Evolutionary conservation across 1,140 invertebrate species (phyloP).

Genomic region (Semibalanus balanoides): DNA sequence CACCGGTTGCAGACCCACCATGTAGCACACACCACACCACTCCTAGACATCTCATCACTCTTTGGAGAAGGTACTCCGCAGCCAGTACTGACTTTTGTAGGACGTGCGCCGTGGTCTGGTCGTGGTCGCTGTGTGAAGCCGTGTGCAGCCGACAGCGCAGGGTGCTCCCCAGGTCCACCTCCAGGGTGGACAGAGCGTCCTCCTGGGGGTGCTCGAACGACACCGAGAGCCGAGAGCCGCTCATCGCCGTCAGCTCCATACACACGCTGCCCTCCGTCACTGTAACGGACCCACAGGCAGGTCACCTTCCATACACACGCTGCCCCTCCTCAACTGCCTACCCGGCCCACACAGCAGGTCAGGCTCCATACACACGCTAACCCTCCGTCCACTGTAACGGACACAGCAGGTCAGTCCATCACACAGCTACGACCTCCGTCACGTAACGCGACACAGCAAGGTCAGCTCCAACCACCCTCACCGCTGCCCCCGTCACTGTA

Average conservation of each 20-base stretch:
- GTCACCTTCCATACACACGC: neutral
- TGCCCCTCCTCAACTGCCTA: neutral
- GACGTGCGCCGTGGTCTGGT: no score
- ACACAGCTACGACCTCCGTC: no score
- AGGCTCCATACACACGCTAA: neutral
- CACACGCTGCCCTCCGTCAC: conserved; percentile 8
- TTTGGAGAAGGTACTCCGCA: no score
- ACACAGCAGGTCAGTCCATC: no score
- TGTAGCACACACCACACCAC: no score
- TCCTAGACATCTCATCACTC: no score
- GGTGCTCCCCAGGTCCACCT: conserved; percentile 64
- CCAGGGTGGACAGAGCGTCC: conserved; percentile 80
- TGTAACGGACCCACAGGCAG: neutral
- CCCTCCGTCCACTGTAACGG: no score
- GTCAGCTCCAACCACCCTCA: neutral
- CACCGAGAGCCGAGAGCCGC: conserved; percentile 73
- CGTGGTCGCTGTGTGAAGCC: conserved; percentile 30
- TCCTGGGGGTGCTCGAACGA: conserved; percentile 84
- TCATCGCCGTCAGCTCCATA: conserved; percentile 75
- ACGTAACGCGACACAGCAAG: no score
- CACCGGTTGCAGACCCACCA: no score
- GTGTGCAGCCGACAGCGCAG: conserved; percentile 48
- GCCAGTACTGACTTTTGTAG: no score
- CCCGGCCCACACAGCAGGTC: neutral
- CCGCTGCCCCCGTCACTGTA: neutral